phyloP scores from a whole-genome alignment of 2,113 vertebrate genomes.

The Pomatorhinus ruficollis region DNA sequence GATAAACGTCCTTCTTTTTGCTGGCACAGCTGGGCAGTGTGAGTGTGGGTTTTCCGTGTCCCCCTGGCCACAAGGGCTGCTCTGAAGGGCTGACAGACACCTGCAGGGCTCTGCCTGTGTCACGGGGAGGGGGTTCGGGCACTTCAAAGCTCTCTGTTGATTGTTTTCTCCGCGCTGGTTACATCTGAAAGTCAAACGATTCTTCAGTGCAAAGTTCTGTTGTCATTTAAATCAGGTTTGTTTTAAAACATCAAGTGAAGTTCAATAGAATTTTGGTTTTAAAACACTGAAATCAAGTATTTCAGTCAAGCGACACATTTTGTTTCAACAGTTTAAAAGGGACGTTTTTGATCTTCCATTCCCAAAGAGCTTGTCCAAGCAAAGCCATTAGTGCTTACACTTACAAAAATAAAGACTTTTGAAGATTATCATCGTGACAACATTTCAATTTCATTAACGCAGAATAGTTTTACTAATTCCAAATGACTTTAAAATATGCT shows the following conservation, averaged over 20 bases:
- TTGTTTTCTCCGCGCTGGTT: background rate
- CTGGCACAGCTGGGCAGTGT: too few species aligned
- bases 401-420: background rate
- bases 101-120: background rate
- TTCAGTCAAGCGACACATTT: background rate
- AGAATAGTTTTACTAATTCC: background rate
- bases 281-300: slow-evolving; percentile 1
- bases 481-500: background rate
- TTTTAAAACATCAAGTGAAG: slow-evolving; percentile 7
- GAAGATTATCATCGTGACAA: slow-evolving; percentile 12
- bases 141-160: background rate
- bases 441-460: background rate
- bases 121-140: fast-evolving
- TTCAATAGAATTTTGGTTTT: slow-evolving; percentile 14
- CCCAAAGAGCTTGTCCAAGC: slow-evolving; percentile 38
- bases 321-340: background rate
- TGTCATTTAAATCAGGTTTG: background rate
- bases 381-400: slow-evolving; percentile 12
- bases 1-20: too few species aligned
- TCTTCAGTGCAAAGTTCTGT: background rate
- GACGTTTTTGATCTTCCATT: background rate
- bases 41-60: too few species aligned
- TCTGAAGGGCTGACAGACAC: background rate
- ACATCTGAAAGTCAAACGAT: background rate
- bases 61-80: background rate